Base-by-base conservation (phyloP, 1,140 invertebrate genomes). In the Drosophila pruinosa region DNA sequence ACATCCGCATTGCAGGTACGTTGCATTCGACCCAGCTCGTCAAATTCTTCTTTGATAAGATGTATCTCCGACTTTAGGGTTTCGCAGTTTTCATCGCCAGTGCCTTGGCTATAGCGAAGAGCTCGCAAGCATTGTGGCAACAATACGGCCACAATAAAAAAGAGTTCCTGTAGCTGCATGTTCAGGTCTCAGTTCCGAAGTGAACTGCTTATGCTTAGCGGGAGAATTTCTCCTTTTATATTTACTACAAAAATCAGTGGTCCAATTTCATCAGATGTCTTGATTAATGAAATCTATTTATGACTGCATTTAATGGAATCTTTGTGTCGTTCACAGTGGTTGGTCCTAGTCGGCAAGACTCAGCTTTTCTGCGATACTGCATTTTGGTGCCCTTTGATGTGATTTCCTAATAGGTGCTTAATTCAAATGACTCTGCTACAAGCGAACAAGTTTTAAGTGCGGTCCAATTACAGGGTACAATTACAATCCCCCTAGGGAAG, bases 1-100 rank as follows among this genome's bases (percentile, higher is more conserved):
- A 98, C 93, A 91, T 97, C 96, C 8, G 95, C 96, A 90, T 96
- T 97, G 86, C 97, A 98, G 4, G 96, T 97, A 85, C 97, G 93
- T 74, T 95, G 93, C 74, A 98, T 92, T 64, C 95, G 91, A 17
- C 96, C 97, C 86, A 95, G 92, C 67, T 97, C 96, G 74, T 97
- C 96, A 78, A 95, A 97, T 90, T 98, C 97, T 92, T 98, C 97
- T 93, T 97, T 97, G 43, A 94, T 95, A 61, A 97, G 93, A 85
- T 96, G 95, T 62, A 97, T 94, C 79, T 96, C 95, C 1, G 95
- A 96, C 31, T 95, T 95, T 4, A 97, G 90, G 4, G 95, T 96
- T 91, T 96, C 96, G 89, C 96, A 96, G 62, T 93, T 94, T 89
- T 95, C 94, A 61, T 94, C 93, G 1, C 91, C 91, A 4, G 76